A percentile compares a stretch with the other conserved stretches of the same genome.
These are phyloP conservation scores for Antennarius striatus DNA, from an alignment of 2,113 vertebrate species.

Conservation along the genomic window DNA sequence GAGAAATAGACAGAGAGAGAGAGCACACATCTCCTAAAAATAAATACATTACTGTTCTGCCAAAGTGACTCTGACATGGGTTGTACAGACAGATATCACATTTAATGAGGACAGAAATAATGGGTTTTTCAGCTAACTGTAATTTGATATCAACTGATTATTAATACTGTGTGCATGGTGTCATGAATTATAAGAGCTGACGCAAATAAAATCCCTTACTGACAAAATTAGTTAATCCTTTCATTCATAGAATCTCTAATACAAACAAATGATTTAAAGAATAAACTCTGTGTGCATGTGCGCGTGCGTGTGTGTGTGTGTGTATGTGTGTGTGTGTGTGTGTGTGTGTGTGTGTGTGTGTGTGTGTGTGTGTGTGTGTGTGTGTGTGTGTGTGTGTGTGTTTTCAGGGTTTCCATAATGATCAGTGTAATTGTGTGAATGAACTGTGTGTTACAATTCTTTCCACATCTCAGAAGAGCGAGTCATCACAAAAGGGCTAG, in stretches of 20 bases:
- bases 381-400: neutral
- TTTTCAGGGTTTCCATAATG: constrained; percentile 1
- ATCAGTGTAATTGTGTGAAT: constrained; percentile 6
- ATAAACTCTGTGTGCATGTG: neutral
- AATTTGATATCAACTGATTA: constrained; percentile 65
- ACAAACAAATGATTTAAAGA: constrained; percentile 19
- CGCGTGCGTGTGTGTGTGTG: neutral
- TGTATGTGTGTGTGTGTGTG: constrained; percentile 2
- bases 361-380: neutral
- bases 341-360: neutral
- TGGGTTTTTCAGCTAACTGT: constrained; percentile 62
- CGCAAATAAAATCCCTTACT: constrained; percentile 18
- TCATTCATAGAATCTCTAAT: constrained; percentile 28
- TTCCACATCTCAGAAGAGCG: constrained; percentile 8
- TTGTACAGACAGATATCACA: constrained; percentile 66
- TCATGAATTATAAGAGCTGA: constrained; percentile 41
- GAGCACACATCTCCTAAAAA: constrained; percentile 59
- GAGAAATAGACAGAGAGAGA: constrained; percentile 17
- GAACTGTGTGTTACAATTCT: constrained; percentile 13
- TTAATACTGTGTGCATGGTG: constrained; percentile 35
- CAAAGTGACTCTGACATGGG: constrained; percentile 66
- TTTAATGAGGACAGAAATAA: constrained; percentile 69
- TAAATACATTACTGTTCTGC: constrained; percentile 68
- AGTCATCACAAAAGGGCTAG: neutral
- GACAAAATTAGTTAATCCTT: constrained; percentile 14